Percentiles rank a stretch among this genome's conserved stretches.
Evolutionary conservation across 2,888 invertebrate genomes (phyloP).

Genomic region (Aphidoletes aphidimyza): DNA sequence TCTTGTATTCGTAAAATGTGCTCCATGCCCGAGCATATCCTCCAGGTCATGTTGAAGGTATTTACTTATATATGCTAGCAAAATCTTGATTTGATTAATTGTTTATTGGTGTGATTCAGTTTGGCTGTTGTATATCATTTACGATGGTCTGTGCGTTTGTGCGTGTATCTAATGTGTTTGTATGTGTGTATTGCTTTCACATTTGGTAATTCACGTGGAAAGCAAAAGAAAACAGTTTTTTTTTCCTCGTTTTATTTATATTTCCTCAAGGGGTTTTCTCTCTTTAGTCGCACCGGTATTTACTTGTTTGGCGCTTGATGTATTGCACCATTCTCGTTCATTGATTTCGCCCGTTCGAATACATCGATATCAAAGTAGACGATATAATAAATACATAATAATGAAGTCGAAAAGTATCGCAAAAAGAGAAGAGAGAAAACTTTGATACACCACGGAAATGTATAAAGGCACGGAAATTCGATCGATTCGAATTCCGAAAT

Average conservation of each 20-base stretch:
- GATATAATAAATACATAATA: slow-evolving; percentile 46
- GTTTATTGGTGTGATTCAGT: slow-evolving; percentile 33
- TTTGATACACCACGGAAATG: background rate
- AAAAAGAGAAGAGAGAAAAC: background rate
- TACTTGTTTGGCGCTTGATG: background rate
- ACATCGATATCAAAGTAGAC: slow-evolving; percentile 44
- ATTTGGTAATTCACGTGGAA: background rate
- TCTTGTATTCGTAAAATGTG: background rate
- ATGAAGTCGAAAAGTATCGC: background rate
- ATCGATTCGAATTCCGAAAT: too few species aligned
- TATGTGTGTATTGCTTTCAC: background rate
- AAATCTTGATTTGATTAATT: slow-evolving; percentile 25
- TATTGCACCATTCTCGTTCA: background rate
- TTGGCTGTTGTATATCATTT: background rate
- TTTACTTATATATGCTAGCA: slow-evolving; percentile 2
- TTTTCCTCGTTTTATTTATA: background rate
- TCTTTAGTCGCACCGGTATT: background rate
- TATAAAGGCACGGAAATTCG: too few species aligned
- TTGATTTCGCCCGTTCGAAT: background rate
- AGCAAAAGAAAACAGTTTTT: background rate
- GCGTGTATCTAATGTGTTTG: too few species aligned
- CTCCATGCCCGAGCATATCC: too few species aligned
- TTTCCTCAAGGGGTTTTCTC: background rate
- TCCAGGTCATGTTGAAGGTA: background rate
- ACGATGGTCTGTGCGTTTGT: too few species aligned